Conservation (phyloP, 92 coral and sea anemone species). For the Zoanthus sansibaricus region DNA sequence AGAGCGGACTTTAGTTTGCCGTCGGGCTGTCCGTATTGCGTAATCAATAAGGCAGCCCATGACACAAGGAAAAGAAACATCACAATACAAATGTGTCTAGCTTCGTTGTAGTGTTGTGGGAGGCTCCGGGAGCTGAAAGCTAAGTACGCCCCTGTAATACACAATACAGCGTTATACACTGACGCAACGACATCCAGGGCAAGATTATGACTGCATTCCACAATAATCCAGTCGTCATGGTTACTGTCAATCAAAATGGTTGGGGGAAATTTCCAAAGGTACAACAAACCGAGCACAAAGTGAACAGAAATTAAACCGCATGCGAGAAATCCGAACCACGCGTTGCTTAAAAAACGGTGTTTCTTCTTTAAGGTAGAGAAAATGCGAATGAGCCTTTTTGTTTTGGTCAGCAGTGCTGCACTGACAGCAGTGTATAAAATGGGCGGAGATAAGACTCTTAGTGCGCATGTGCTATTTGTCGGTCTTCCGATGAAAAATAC, state of each 20-base stretch:
- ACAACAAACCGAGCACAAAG: slow-evolving; percentile 58
- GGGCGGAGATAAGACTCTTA: slow-evolving; percentile 70
- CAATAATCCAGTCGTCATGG: slow-evolving; percentile 41
- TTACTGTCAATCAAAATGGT: slow-evolving; percentile 41
- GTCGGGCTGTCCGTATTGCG: slow-evolving; percentile 57
- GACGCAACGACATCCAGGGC: slow-evolving; percentile 74
- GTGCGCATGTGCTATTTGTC: slow-evolving; percentile 64
- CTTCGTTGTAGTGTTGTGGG: slow-evolving; percentile 91
- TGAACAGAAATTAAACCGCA: slow-evolving; percentile 81
- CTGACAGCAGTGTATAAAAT: slow-evolving; percentile 84
- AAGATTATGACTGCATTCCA: slow-evolving; percentile 74
- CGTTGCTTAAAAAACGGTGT: slow-evolving; percentile 82
- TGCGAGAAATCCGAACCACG: slow-evolving; percentile 84
- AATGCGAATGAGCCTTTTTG: slow-evolving; percentile 88
- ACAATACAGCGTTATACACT: slow-evolving; percentile 78
- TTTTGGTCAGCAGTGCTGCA: slow-evolving; percentile 90
- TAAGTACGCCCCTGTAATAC: slow-evolving; percentile 71
- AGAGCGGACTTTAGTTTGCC: slow-evolving; percentile 65
- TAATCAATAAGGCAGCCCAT: slow-evolving; percentile 75
- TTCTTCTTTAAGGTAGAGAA: slow-evolving; percentile 81
- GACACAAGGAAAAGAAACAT: slow-evolving; percentile 79
- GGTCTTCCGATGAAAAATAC: slow-evolving; percentile 83
- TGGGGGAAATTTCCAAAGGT: slow-evolving; percentile 76
- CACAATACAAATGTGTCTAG: slow-evolving; percentile 79
- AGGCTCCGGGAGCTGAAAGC: slow-evolving; percentile 89